phyloP scores from a whole-genome alignment of 1,140 invertebrate species.

The Gyrodactylus bullatarudis region DNA sequence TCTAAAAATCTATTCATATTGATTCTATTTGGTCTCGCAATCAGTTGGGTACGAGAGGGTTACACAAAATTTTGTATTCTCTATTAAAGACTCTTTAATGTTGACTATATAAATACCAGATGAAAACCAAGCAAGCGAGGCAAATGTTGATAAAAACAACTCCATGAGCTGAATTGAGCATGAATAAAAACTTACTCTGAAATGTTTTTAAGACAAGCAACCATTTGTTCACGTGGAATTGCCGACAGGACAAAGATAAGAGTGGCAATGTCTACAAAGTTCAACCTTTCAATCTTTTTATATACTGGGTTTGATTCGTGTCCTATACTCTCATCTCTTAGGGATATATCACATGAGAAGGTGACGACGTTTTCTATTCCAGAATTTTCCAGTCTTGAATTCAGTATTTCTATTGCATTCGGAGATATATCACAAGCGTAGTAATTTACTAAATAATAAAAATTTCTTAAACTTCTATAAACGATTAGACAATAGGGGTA shows the following conservation, averaged over 20 bases:
- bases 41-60: no score
- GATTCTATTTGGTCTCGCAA: no score
- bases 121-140: background rate
- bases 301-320: background rate
- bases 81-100: no score
- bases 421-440: conserved; percentile 75
- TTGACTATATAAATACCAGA: no score
- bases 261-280: conserved; percentile 30
- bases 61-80: no score
- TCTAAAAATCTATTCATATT: no score
- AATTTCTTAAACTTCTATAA: conserved; percentile 28
- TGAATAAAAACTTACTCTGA: conserved; percentile 10
- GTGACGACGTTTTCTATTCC: background rate
- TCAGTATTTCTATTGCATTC: conserved; percentile 51
- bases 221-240: conserved; percentile 42
- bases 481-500: no score
- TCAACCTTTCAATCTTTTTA: background rate
- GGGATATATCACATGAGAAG: background rate
- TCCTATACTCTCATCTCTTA: background rate
- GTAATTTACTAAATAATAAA: conserved; percentile 19
- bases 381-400: conserved; percentile 16
- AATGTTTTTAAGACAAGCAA: conserved; percentile 31
- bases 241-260: conserved; percentile 44
- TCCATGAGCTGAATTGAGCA: background rate
- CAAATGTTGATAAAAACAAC: background rate